A percentile compares a stretch with the other conserved stretches of the same genome.
These are phyloP conservation scores for Poeciliopsis turrubarensis DNA, from an alignment of 2,113 vertebrate species.

Conservation along the genomic window DNA sequence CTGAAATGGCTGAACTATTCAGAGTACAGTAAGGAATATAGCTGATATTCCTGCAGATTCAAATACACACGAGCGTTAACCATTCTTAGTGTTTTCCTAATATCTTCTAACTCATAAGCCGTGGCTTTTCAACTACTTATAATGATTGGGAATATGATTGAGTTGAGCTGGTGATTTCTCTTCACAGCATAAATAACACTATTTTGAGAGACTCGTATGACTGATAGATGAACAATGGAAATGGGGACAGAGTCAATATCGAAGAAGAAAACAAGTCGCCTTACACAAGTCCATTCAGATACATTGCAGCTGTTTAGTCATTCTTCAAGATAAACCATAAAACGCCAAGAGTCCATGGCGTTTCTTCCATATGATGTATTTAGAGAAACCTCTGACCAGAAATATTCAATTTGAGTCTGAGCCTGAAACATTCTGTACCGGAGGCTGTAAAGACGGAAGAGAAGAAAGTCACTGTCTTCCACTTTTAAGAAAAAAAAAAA, in stretches of 20 bases:
- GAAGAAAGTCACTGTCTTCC: conserved; percentile 9
- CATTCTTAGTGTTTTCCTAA: background rate
- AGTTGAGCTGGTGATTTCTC: background rate
- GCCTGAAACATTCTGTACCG: background rate
- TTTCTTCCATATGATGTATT: no score
- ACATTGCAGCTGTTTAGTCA: no score
- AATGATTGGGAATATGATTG: background rate
- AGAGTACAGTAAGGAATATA: background rate
- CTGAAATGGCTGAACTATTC: background rate
- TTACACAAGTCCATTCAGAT: background rate
- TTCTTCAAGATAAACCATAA: no score
- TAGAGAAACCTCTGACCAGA: no score
- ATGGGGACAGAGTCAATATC: no score
- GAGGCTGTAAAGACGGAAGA: conserved; percentile 3
- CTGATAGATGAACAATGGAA: no score
- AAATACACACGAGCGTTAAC: background rate
- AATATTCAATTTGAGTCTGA: no score
- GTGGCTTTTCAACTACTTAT: background rate
- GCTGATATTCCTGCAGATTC: background rate
- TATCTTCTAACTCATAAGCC: background rate
- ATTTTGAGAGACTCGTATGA: no score
- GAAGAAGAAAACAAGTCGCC: no score
- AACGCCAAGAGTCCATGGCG: no score
- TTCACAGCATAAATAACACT: no score
- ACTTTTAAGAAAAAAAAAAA: background rate